Percentiles rank a stretch among this genome's conserved stretches.
These are phyloP conservation scores for Phyto melanocephala DNA, from an alignment of 2,888 invertebrate species.

Conservation along the genomic window DNA sequence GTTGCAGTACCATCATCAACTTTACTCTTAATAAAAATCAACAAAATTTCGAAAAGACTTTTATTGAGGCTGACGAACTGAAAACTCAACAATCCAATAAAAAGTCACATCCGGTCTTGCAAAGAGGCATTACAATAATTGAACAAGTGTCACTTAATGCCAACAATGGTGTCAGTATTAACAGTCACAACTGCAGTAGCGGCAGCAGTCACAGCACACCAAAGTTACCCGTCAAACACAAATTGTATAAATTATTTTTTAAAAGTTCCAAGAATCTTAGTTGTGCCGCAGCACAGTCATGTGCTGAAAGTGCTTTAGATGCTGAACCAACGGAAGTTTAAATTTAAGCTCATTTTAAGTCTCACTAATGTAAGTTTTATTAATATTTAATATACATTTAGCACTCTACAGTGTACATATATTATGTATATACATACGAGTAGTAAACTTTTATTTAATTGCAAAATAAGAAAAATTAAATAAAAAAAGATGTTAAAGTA, in stretches of 20 bases:
- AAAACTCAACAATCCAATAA: constrained; percentile 17
- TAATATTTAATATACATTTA: no score
- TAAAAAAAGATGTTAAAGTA: constrained; percentile 25
- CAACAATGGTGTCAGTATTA: neutral
- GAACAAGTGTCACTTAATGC: constrained; percentile 68
- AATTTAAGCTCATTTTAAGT: constrained; percentile 13
- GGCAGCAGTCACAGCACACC: constrained; percentile 35
- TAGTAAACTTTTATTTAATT: neutral
- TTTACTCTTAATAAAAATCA: constrained; percentile 63
- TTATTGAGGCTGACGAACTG: constrained; percentile 46
- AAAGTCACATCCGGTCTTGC: constrained; percentile 69
- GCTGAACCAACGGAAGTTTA: constrained; percentile 76
- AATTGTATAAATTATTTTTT: constrained; percentile 76
- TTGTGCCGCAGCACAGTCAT: constrained; percentile 73
- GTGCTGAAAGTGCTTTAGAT: constrained; percentile 70
- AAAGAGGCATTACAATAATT: constrained; percentile 75
- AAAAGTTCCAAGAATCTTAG: constrained; percentile 76
- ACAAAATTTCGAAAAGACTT: constrained; percentile 61
- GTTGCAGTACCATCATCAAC: constrained; percentile 75
- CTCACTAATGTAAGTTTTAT: no score
- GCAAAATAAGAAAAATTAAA: neutral
- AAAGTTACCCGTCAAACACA: constrained; percentile 69
- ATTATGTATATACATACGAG: no score
- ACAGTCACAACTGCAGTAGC: neutral
- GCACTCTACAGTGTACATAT: no score